phyloP scores from a whole-genome alignment of 2,797 vertebrate species.

The Cynodonichthys magdalenae region DNA sequence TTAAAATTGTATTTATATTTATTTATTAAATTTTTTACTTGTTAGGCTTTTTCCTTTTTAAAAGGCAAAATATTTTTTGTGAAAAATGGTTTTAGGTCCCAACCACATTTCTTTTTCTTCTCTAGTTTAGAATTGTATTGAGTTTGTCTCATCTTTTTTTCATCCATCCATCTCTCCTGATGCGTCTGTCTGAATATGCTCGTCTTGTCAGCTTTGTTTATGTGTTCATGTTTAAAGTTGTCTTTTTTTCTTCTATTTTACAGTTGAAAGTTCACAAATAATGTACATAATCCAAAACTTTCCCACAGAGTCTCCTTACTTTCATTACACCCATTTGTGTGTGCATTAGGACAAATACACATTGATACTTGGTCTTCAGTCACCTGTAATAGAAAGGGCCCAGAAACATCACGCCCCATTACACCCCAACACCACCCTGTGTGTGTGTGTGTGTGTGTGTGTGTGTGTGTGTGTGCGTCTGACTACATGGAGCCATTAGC shows the following conservation, averaged over 20 bases:
- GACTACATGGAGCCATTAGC: constrained; percentile 72
- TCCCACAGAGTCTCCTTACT: background rate
- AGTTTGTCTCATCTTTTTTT: constrained; percentile 24
- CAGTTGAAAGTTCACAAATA: background rate
- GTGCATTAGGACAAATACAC: constrained; percentile 34
- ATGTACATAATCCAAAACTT: constrained; percentile 3
- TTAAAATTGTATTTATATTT: no score
- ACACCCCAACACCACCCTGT: constrained; percentile 55
- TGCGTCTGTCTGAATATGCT: constrained; percentile 24
- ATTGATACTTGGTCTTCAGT: constrained; percentile 65
- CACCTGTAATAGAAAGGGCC: constrained; percentile 72
- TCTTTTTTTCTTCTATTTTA: constrained; percentile 4
- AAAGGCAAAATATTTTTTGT: no score
- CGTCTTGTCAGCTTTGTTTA: background rate
- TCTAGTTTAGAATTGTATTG: background rate
- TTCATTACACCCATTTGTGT: constrained; percentile 4
- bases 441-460: constrained; percentile 40
- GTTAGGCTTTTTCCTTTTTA: no score
- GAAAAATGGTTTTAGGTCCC: no score
- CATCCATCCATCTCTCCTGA: constrained; percentile 38
- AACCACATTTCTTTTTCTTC: no score
- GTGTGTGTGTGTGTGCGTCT: constrained; percentile 41
- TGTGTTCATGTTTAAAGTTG: background rate
- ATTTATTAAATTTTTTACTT: no score
- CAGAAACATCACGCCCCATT: constrained; percentile 74